A percentile compares a stretch with the other conserved stretches of the same genome.
Evolutionary conservation across 2,888 invertebrate species (phyloP).

Genomic region (Hyposoter dolosus): DNA sequence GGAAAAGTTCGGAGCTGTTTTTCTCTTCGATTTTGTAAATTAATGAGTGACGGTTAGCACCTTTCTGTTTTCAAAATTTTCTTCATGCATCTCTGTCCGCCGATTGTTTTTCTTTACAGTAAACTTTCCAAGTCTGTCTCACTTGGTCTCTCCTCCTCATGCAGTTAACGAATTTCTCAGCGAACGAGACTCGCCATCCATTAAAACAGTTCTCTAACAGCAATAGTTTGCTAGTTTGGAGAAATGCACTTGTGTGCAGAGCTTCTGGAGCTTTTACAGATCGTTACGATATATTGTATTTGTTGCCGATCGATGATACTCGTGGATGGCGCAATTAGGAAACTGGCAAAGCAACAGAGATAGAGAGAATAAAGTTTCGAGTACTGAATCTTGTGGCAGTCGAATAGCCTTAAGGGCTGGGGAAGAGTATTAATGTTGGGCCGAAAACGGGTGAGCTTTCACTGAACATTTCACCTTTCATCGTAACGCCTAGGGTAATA

Average conservation of each 20-base stretch:
- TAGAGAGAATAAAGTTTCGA: conserved; percentile 47
- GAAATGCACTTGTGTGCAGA: conserved; percentile 15
- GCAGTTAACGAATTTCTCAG: conserved; percentile 6
- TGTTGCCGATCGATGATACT: conserved; percentile 27
- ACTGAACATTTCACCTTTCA: conserved; percentile 55
- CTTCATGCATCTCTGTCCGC: neutral
- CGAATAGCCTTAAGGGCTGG: conserved; percentile 46
- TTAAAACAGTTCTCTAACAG: conserved; percentile 19
- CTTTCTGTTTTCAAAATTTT: neutral
- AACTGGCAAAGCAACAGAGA: conserved; percentile 20
- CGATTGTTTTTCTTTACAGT: neutral
- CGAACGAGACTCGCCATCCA: neutral
- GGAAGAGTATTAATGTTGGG: conserved; percentile 54
- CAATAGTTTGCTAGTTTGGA: conserved; percentile 5
- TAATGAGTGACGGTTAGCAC: neutral
- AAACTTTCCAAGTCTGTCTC: neutral
- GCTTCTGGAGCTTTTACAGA: neutral
- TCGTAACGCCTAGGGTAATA: conserved; percentile 46
- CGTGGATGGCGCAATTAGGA: conserved; percentile 43
- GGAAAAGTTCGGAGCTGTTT: neutral
- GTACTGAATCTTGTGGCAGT: conserved; percentile 38
- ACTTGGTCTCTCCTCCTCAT: conserved; percentile 6
- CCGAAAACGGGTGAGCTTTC: conserved; percentile 48
- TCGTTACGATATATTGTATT: conserved; percentile 29
- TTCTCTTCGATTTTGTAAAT: neutral